Evolutionary conservation across 2,113 vertebrate genomes (phyloP).

Genomic region (Tupaia tana): DNA sequence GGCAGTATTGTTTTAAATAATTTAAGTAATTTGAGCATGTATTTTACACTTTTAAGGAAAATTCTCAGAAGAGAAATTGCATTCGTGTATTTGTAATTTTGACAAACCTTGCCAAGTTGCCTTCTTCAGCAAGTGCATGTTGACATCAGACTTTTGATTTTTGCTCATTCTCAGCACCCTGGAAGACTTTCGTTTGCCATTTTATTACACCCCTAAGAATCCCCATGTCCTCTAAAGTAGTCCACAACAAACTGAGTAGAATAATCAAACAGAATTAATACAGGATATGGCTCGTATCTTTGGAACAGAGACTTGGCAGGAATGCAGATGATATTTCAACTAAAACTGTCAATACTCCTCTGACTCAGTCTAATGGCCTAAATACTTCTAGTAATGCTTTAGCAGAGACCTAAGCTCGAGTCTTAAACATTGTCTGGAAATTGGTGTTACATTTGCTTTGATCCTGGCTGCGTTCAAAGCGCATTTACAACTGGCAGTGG

Average conservation of each 20-base stretch:
- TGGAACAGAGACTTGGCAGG: background rate
- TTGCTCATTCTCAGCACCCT: background rate
- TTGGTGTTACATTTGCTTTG: background rate
- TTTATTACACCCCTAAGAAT: background rate
- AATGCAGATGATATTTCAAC: background rate
- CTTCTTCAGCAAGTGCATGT: background rate
- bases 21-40: too few relatives aligned
- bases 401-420: background rate
- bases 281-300: background rate
- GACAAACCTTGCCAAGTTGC: background rate
- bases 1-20: background rate
- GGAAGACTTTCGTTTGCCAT: background rate
- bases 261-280: background rate
- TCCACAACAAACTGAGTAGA: background rate
- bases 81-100: background rate
- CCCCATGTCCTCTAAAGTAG: background rate
- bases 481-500: background rate
- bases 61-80: background rate
- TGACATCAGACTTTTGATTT: background rate
- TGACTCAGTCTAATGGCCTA: background rate
- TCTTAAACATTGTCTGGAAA: background rate
- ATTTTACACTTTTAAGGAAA: background rate
- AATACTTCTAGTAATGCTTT: background rate
- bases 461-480: constrained; percentile 39
- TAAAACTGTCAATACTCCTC: background rate